These are phyloP conservation scores for Andrena fulva DNA, from an alignment of 2,888 invertebrate genomes.

Conservation along the genomic window DNA sequence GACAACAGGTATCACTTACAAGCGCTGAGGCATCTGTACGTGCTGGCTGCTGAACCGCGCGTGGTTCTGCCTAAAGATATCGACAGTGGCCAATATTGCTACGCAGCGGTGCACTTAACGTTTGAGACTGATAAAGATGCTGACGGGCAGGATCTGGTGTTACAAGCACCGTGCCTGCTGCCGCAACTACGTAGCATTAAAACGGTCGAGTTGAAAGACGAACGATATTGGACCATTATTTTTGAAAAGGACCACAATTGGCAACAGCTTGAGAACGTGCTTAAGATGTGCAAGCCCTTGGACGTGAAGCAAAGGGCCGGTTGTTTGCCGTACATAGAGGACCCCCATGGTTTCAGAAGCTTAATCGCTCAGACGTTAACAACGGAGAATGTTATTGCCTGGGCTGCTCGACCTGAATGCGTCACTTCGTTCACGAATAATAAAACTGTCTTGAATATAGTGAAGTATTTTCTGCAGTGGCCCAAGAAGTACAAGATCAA, in stretches of 20 bases:
- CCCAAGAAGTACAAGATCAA: slow-evolving; percentile 65
- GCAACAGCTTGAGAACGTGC: slow-evolving; percentile 90
- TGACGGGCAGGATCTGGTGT: slow-evolving; percentile 86
- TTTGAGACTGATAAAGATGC: slow-evolving; percentile 84
- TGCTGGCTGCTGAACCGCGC: slow-evolving; percentile 96
- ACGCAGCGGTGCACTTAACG: slow-evolving; percentile 89
- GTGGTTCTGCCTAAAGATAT: slow-evolving; percentile 95
- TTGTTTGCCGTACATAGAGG: slow-evolving; percentile 93
- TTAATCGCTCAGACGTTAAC: slow-evolving; percentile 93
- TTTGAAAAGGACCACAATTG: slow-evolving; percentile 94
- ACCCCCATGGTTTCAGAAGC: slow-evolving; percentile 92
- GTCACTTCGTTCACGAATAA: slow-evolving; percentile 92
- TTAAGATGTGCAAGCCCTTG: slow-evolving; percentile 89
- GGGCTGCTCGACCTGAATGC: slow-evolving; percentile 89
- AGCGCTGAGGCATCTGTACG: slow-evolving; percentile 98
- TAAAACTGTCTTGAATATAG: slow-evolving; percentile 89
- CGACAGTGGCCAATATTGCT: slow-evolving; percentile 91
- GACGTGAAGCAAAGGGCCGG: slow-evolving; percentile 96
- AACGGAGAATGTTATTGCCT: slow-evolving; percentile 89
- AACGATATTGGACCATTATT: slow-evolving; percentile 95
- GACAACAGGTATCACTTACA: slow-evolving; percentile 99
- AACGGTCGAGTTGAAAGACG: slow-evolving; percentile 92
- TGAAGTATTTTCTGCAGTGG: slow-evolving; percentile 88
- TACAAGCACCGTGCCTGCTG: slow-evolving; percentile 94
- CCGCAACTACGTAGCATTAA: slow-evolving; percentile 92